phyloP scores from a whole-genome alignment of 2,113 vertebrate species.

The Neogale vison region DNA sequence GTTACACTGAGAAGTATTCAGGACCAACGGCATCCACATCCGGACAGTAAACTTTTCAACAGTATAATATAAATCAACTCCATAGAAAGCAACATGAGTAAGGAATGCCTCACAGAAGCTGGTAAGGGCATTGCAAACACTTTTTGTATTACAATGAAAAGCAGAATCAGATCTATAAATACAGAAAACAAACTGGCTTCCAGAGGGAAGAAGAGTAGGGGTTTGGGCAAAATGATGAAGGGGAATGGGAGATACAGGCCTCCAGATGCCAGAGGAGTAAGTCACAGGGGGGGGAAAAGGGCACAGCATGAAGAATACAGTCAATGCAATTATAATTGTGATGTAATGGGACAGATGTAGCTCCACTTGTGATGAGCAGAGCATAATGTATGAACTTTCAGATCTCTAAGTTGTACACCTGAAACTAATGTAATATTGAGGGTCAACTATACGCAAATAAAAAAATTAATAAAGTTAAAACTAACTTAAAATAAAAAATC shows the following conservation, averaged over 20 bases:
- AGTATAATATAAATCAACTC: conserved; percentile 37
- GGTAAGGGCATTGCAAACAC: not conserved
- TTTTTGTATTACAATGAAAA: not conserved
- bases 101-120: not conserved
- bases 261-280: not conserved
- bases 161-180: not conserved
- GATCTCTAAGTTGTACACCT: not conserved
- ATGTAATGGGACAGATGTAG: not conserved
- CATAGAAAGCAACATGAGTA: not conserved
- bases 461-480: not conserved
- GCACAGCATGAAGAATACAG: not conserved
- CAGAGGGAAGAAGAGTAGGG: not conserved
- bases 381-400: not conserved
- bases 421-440: not conserved
- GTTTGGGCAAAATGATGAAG: not conserved
- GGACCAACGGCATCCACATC: not conserved
- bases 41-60: not conserved
- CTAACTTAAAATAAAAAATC: not conserved
- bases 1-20: not conserved
- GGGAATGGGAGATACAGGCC: not conserved
- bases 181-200: not conserved
- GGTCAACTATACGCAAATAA: not conserved
- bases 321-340: not conserved
- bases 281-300: not conserved
- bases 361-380: not conserved